phyloP scores from a whole-genome alignment of 37 sponge, comb jelly and placozoan genomes.

The Geodia barretti region DNA sequence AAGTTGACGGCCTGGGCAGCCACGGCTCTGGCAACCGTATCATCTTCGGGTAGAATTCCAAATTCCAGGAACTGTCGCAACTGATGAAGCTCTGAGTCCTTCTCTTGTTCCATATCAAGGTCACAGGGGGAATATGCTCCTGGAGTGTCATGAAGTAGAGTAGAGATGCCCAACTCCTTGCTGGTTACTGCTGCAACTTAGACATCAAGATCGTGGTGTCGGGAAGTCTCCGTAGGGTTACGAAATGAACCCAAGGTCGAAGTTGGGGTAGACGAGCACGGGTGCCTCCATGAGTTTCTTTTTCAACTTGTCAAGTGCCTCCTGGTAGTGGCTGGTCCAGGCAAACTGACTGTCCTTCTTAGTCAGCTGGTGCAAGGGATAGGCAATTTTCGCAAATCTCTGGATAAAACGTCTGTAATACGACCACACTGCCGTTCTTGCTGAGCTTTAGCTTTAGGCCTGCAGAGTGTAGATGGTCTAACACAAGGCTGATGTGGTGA shows the following conservation, averaged over 20 bases:
- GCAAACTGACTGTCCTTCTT: slow-evolving; percentile 17
- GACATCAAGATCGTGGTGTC: no score
- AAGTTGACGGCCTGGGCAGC: slow-evolving; percentile 7
- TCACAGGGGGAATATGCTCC: no score
- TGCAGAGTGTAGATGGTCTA: slow-evolving; percentile 6
- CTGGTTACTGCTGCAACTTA: no score
- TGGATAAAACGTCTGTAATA: slow-evolving; percentile 22
- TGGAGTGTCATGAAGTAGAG: no score
- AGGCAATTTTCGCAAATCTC: slow-evolving; percentile 16
- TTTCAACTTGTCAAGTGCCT: background rate
- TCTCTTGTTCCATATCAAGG: slow-evolving; percentile 28
- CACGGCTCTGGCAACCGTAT: background rate
- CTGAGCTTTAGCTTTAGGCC: slow-evolving; percentile 2
- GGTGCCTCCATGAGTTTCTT: background rate
- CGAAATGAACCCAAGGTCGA: background rate
- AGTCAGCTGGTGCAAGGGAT: slow-evolving; percentile 14
- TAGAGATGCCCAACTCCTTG: no score
- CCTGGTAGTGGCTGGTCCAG: background rate
- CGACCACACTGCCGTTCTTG: slow-evolving; percentile 38
- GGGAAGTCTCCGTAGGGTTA: no score
- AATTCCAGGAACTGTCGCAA: slow-evolving; percentile 17
- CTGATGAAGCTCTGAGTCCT: slow-evolving; percentile 21
- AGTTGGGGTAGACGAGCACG: background rate
- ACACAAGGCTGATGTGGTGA: no score
- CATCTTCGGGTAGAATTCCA: slow-evolving; percentile 32